These are phyloP conservation scores for Ectemnius lituratus DNA, from an alignment of 2,888 invertebrate species.

Conservation along the genomic window DNA sequence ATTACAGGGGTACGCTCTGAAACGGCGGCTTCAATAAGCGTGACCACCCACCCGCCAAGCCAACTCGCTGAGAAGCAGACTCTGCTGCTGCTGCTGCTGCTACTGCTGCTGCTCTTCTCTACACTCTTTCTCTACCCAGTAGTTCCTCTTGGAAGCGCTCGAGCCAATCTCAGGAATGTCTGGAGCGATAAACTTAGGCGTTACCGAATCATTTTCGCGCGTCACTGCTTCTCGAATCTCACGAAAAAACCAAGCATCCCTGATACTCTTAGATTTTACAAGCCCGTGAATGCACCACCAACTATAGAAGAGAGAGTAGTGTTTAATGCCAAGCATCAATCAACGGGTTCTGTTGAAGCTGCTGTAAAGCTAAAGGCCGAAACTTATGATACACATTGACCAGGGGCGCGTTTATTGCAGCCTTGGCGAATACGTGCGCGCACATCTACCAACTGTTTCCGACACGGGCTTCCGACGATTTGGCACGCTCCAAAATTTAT, in stretches of 20 bases:
- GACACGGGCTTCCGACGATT: slow-evolving; percentile 29
- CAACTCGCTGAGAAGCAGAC: background rate
- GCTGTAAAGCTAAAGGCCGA: background rate
- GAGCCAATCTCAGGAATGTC: slow-evolving; percentile 38
- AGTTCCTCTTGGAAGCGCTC: slow-evolving; percentile 24
- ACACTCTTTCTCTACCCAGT: slow-evolving; percentile 26
- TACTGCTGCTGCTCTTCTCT: no score
- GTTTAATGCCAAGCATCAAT: no score
- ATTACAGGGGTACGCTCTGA: slow-evolving; percentile 58
- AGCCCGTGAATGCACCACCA: no score
- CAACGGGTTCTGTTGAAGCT: no score
- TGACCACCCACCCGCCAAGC: slow-evolving; percentile 54
- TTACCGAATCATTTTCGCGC: slow-evolving; percentile 49
- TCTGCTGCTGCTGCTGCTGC: no score
- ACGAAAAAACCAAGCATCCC: background rate
- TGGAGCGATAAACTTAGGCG: slow-evolving; percentile 57
- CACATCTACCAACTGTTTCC: slow-evolving; percentile 24
- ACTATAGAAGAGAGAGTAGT: no score
- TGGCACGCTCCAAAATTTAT: slow-evolving; percentile 43
- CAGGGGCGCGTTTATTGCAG: slow-evolving; percentile 30
- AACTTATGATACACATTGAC: background rate
- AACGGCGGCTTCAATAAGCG: slow-evolving; percentile 50
- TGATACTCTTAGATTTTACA: no score
- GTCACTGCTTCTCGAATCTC: slow-evolving; percentile 44
- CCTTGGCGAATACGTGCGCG: slow-evolving; percentile 14